Percentiles rank a stretch among this genome's conserved stretches.
phyloP scores from a whole-genome alignment of 2,113 vertebrate genomes.

The Nycticryphes semicollaris region DNA sequence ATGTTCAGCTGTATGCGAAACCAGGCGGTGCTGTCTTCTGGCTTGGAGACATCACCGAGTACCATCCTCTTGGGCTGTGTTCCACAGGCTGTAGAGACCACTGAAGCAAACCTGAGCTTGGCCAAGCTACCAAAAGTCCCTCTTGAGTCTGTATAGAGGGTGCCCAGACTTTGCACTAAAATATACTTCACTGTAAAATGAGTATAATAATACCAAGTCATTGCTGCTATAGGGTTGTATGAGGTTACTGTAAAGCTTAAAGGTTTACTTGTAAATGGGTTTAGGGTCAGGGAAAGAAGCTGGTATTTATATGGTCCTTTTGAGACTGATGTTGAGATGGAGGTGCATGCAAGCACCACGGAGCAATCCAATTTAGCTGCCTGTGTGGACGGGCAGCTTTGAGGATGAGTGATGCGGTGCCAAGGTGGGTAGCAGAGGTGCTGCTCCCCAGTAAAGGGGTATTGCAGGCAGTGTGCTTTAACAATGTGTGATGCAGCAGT shows the following conservation, averaged over 20 bases:
- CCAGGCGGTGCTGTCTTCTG: background rate
- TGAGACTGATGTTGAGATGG: rapidly evolving
- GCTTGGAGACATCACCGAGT: background rate
- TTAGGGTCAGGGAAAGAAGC: background rate
- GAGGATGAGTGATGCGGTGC: background rate
- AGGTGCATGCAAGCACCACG: background rate
- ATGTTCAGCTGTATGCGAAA: background rate
- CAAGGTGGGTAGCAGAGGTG: rapidly evolving
- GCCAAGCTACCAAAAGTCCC: background rate
- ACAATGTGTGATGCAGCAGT: rapidly evolving
- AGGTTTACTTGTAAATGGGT: background rate
- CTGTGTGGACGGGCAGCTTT: background rate
- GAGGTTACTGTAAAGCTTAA: background rate
- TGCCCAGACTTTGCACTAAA: background rate
- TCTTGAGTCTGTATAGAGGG: rapidly evolving
- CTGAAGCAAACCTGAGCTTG: background rate
- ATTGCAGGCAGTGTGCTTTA: background rate
- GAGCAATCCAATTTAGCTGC: background rate
- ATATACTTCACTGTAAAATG: background rate
- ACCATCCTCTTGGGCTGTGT: background rate
- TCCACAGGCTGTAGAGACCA: background rate
- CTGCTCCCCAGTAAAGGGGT: background rate
- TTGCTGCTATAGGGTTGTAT: background rate
- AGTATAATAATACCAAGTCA: background rate
- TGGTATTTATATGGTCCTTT: background rate